Conservation (phyloP, 2,113 vertebrate species). For the Ammospiza caudacuta region DNA sequence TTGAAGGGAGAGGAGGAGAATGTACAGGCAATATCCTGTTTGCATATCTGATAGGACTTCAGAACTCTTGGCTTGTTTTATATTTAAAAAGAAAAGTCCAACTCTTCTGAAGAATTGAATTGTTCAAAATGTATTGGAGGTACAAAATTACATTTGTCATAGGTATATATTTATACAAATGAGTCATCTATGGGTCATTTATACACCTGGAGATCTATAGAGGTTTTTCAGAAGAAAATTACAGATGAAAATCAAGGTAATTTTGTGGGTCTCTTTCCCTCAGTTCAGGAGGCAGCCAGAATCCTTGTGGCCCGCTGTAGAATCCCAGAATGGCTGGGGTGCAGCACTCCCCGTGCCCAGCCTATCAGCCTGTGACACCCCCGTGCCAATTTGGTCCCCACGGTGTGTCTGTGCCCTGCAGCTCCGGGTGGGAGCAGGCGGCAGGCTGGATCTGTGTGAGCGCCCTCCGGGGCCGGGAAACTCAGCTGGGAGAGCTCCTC, state of each 20-base stretch:
- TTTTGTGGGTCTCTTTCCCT: neutral
- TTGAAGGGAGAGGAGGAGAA: neutral
- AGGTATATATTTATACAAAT: neutral
- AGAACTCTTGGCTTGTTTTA: neutral
- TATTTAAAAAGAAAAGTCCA: neutral
- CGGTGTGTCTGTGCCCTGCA: neutral
- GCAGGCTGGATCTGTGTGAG: neutral
- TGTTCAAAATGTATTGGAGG: neutral
- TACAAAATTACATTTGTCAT: neutral
- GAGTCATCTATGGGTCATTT: neutral
- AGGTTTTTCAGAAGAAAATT: neutral
- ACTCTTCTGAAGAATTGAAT: neutral
- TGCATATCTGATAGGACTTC: neutral
- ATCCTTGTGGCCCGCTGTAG: neutral
- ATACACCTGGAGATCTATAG: neutral
- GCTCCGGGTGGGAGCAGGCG: neutral
- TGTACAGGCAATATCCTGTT: neutral
- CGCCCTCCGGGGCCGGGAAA: neutral
- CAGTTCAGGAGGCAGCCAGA: neutral
- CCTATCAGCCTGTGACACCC: rapidly evolving
- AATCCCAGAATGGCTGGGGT: neutral
- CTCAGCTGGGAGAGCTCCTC: neutral
- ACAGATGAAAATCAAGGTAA: neutral
- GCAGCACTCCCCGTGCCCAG: neutral
- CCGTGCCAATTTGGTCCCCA: no score